Conservation (phyloP, 2,888 invertebrate genomes). For the Cetonia aurata region DNA sequence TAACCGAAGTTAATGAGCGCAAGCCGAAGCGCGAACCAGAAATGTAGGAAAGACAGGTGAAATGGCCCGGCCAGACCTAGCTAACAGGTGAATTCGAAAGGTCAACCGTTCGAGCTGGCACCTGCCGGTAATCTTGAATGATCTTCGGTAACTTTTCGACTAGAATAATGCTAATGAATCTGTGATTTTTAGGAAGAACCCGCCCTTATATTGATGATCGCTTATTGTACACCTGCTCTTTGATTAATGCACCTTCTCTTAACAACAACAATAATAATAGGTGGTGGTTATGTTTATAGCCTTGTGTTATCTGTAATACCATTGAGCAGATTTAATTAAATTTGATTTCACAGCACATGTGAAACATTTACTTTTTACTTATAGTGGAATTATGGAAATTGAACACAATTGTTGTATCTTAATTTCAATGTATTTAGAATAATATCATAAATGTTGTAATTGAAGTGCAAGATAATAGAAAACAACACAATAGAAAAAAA, state of each 20-base stretch:
- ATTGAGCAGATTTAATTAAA: not conserved
- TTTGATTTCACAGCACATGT: too few species aligned
- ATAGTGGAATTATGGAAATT: too few species aligned
- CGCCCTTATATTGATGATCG: not conserved
- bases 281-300: not conserved
- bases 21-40: conserved; percentile 26
- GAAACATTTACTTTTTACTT: too few species aligned
- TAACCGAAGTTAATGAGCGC: conserved; percentile 28
- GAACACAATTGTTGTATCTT: too few species aligned
- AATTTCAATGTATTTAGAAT: too few species aligned
- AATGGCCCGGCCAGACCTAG: not conserved
- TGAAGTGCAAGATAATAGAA: too few species aligned
- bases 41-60: conserved; percentile 23
- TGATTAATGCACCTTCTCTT: not conserved
- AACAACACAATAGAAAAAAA: too few species aligned
- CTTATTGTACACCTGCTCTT: conserved; percentile 10
- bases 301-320: not conserved
- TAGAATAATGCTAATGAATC: conserved; percentile 37
- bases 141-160: conserved; percentile 35
- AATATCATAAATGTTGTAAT: too few species aligned
- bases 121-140: conserved; percentile 48
- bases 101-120: conserved; percentile 45
- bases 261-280: too few species aligned
- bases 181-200: conserved; percentile 26
- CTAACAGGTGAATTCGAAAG: conserved; percentile 52